phyloP scores from a whole-genome alignment of 2,113 vertebrate species.

The Stomatorhinus ivindoensis region DNA sequence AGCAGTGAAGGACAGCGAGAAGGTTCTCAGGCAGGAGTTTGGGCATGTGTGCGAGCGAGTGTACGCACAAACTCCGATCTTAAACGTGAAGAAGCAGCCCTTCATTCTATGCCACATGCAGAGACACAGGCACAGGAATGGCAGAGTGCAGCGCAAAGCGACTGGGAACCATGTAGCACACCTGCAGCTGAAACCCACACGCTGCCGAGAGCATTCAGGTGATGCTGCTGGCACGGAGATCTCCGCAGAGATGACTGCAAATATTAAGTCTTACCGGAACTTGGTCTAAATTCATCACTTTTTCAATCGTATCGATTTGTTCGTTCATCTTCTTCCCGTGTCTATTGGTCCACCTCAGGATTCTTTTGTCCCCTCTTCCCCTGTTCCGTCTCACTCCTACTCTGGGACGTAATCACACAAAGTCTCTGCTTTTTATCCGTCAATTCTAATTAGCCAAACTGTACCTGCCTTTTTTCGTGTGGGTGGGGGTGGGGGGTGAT shows the following conservation, averaged over 20 bases:
- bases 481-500: conserved; percentile 18
- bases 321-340: conserved; percentile 48
- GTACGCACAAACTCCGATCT: conserved; percentile 11
- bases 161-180: not conserved
- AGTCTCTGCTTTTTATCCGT: conserved; percentile 37
- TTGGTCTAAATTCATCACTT: conserved; percentile 60
- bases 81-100: not conserved
- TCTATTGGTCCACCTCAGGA: conserved; percentile 18
- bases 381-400: conserved; percentile 28
- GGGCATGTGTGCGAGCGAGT: not conserved
- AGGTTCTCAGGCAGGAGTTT: not conserved
- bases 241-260: not conserved
- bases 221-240: not conserved
- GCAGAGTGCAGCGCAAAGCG: not conserved
- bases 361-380: conserved; percentile 16
- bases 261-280: conserved; percentile 53
- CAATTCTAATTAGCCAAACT: conserved; percentile 34
- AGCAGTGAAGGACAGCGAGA: conserved; percentile 55
- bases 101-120: not conserved
- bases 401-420: conserved; percentile 31
- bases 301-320: conserved; percentile 60
- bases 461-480: conserved; percentile 42
- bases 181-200: not conserved
- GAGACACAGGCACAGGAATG: not conserved
- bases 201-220: not conserved